Evolutionary conservation across 1,140 invertebrate genomes (phyloP), one percentile per base, ranked within the genome.

Genomic region (Meteorus sp.): DNA sequence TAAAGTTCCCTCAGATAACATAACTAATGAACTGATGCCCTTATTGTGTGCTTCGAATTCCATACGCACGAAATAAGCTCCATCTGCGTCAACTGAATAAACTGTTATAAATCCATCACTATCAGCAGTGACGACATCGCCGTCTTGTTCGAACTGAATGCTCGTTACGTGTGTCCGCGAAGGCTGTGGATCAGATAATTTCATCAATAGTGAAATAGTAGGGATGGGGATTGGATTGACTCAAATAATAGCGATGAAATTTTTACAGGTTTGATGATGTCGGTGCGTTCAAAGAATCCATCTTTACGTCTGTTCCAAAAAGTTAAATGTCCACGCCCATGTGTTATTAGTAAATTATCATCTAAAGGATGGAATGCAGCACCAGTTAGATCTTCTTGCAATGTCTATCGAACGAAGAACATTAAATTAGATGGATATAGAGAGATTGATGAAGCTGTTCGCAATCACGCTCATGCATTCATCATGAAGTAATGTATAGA

Each of bases 21-120:
- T 91, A 9, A 93, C 85, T 27, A 97, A 77, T 0, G 90, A 89
- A 63, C 89, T 91, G 2, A 97, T 92, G 20, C 90, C 88, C 74
- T 92, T 93, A 59, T 89, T 91, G 68, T 94, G 92, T 1, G 90
- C 92, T 83, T 93, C 90, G 70, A 92, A 94, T 78, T 94, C 90
- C 83, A 91, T 90, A 59, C 90, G 83, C 1, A 93, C 89, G 66
- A 92, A 93, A 70, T 94, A 94, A 0, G 91, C 90, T 0, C 91
- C 91, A 62, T 94, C 91, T 11, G 89, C 89, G 66, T 94, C 91
- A 2, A 93, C 90, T 27, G 90, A 92, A 79, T 97, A 98, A 53
- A 97, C 86, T 5, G 93, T 95, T 52, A 98, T 93, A 67, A 93
- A 95, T 0, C 95, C 95, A 77, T 95, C 92, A 51, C 91, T 92